Evolutionary conservation across 2,797 vertebrate species (phyloP).

Genomic region (Gymnothorax javanicus): DNA sequence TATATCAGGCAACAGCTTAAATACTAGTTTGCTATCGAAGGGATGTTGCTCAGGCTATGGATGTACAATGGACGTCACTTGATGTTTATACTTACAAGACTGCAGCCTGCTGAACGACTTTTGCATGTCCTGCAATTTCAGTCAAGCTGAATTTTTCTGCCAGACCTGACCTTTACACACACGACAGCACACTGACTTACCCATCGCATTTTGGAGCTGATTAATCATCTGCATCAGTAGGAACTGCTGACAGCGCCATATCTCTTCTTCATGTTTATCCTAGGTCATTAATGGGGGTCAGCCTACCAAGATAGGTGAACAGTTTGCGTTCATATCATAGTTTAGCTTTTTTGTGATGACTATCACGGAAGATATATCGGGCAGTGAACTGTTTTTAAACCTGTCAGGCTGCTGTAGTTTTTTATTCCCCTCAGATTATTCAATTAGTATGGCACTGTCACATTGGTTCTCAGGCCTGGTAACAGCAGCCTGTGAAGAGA

Average conservation of each 20-base stretch:
- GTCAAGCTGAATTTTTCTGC: neutral
- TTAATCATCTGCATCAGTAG: neutral
- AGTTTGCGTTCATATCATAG: neutral
- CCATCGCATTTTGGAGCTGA: neutral
- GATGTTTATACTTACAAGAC: no score
- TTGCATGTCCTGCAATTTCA: no score
- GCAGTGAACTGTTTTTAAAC: neutral
- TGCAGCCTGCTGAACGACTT: no score
- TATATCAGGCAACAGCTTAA: no score
- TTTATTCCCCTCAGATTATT: neutral
- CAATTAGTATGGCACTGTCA: neutral
- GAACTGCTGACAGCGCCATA: neutral
- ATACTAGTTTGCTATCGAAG: no score
- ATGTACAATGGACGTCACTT: no score
- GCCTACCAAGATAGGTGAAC: neutral
- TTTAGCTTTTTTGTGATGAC: neutral
- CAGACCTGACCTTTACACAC: neutral
- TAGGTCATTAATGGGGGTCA: neutral
- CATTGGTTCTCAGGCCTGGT: neutral
- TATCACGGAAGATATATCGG: neutral
- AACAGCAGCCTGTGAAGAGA: neutral
- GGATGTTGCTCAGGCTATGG: no score
- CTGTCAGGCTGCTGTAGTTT: neutral
- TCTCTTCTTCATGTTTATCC: neutral
- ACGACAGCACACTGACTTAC: neutral